These are phyloP conservation scores for Acrossocheilus wenchowensis DNA, from an alignment of 2,797 vertebrate species.

Conservation along the genomic window DNA sequence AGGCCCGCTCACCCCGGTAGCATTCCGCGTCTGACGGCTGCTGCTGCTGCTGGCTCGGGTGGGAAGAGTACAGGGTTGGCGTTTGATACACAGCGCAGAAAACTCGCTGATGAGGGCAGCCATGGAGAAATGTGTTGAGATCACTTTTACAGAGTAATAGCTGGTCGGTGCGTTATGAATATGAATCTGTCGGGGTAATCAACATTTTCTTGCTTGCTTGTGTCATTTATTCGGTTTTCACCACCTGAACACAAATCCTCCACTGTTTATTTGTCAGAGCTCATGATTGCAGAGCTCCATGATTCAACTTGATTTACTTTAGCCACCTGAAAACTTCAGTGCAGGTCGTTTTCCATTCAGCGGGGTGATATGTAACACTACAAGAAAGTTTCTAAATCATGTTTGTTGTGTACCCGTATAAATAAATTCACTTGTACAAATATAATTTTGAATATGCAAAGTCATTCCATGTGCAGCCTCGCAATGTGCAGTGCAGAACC, in stretches of 20 bases:
- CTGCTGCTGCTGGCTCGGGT: not conserved
- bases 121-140: conserved; percentile 73
- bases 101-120: conserved; percentile 74
- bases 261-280: conserved; percentile 68
- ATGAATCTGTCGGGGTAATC: conserved; percentile 74
- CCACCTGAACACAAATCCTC: conserved; percentile 70
- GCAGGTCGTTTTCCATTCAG: conserved; percentile 1
- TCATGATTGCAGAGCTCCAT: conserved; percentile 60
- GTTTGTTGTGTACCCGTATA: not conserved
- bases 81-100: conserved; percentile 76
- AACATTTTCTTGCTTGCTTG: conserved; percentile 58
- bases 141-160: conserved; percentile 72
- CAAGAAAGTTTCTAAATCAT: conserved; percentile 16
- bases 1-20: conserved; percentile 44
- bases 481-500: too few relatives aligned
- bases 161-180: conserved; percentile 66
- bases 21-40: conserved; percentile 49
- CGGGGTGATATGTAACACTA: not conserved
- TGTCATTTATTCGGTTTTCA: conserved; percentile 76
- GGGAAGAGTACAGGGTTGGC: conserved; percentile 57
- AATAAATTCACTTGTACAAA: not conserved
- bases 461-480: too few relatives aligned
- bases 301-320: conserved; percentile 66
- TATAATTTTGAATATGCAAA: not conserved
- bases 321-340: not conserved